Evolutionary conservation across 2,888 invertebrate species (phyloP).

Genomic region (Hetaerina titia): DNA sequence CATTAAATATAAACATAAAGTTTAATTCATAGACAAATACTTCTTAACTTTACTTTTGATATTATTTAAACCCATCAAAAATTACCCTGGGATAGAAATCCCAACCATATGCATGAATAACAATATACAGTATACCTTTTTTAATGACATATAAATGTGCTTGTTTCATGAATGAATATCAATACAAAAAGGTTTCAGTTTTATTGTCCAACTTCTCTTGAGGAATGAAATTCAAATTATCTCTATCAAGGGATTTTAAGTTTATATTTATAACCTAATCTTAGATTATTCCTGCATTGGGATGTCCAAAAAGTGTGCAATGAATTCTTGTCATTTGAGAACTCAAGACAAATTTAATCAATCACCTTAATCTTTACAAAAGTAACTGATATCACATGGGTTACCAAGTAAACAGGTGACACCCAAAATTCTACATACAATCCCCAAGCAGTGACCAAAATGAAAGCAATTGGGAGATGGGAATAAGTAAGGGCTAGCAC

Average conservation of each 20-base stretch:
- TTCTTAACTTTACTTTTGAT: background rate
- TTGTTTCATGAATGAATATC: no score
- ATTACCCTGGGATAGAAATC: no score
- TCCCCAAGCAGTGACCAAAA: constrained; percentile 54
- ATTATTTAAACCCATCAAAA: background rate
- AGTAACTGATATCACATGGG: background rate
- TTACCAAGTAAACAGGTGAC: background rate
- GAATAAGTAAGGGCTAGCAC: background rate
- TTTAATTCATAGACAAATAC: background rate
- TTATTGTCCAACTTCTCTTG: no score
- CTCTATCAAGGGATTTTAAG: background rate
- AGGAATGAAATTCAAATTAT: no score
- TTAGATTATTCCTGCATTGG: background rate
- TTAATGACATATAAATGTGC: no score
- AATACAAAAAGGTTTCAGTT: no score
- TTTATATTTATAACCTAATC: background rate
- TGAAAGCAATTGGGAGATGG: constrained; percentile 42
- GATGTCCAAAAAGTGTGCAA: background rate
- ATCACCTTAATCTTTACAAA: background rate
- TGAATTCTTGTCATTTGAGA: background rate
- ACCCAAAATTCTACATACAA: background rate
- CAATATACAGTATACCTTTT: no score
- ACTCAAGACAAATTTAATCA: no score
- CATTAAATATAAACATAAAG: background rate
- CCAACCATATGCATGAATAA: no score